Evolutionary conservation across 2,797 vertebrate genomes (phyloP).

Genomic region (Coregonus ussuriensis): DNA sequence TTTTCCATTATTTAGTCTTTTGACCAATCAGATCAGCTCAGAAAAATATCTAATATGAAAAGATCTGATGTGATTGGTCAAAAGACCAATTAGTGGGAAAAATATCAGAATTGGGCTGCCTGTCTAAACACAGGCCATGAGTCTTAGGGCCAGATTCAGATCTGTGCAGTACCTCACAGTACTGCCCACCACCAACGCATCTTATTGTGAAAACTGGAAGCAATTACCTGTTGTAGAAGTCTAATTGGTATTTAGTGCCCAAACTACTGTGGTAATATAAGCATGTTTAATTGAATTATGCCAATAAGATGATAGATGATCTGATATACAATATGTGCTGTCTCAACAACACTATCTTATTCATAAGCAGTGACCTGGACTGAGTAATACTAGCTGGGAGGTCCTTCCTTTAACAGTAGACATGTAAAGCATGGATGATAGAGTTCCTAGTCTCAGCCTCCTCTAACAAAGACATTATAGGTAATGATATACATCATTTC

Average conservation of each 20-base stretch:
- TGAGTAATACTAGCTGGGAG: slow-evolving; percentile 20
- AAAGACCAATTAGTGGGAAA: too few relatives aligned
- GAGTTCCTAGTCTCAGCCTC: slow-evolving; percentile 37
- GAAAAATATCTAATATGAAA: too few relatives aligned
- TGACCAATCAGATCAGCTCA: too few relatives aligned
- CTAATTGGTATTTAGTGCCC: neutral
- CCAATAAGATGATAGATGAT: slow-evolving; percentile 50
- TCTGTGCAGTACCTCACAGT: neutral
- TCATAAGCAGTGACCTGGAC: slow-evolving; percentile 45
- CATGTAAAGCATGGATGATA: slow-evolving; percentile 47
- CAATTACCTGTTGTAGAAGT: slow-evolving; percentile 9
- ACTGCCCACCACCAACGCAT: neutral
- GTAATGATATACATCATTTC: slow-evolving; percentile 61
- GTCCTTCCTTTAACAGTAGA: slow-evolving; percentile 42
- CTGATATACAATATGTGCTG: slow-evolving; percentile 19
- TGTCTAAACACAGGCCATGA: neutral
- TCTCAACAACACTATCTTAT: slow-evolving; percentile 39
- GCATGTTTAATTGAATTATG: slow-evolving; percentile 6
- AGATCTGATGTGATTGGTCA: too few relatives aligned
- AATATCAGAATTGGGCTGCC: neutral
- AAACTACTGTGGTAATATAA: neutral
- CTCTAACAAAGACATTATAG: slow-evolving; percentile 35
- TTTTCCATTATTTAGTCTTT: too few relatives aligned
- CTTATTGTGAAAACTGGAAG: slow-evolving; percentile 45
- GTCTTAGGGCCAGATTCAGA: neutral